phyloP scores from a whole-genome alignment of 2,113 vertebrate species.

The Salvelinus fontinalis region DNA sequence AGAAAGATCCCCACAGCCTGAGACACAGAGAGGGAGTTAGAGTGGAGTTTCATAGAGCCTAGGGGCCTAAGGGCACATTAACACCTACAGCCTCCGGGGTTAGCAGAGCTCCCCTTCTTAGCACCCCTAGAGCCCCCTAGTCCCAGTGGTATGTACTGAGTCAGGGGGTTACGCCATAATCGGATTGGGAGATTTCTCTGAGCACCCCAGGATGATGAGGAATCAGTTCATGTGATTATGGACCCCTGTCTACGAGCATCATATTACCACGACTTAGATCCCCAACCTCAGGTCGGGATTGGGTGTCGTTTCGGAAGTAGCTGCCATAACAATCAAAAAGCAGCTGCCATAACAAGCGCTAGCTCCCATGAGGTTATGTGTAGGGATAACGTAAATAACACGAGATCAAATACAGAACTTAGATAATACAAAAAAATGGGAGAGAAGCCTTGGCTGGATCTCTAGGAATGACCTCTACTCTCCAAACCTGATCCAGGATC shows the following conservation, averaged over 20 bases:
- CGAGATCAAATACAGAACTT: neutral
- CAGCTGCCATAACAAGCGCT: slow-evolving; percentile 17
- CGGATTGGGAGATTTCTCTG: slow-evolving; percentile 36
- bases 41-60: neutral
- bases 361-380: neutral
- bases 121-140: neutral
- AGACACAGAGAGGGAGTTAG: no score
- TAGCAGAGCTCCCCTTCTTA: neutral
- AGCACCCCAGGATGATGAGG: slow-evolving; percentile 31
- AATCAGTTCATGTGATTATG: slow-evolving; percentile 35
- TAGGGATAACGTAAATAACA: neutral
- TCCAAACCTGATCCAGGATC: neutral
- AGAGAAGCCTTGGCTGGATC: slow-evolving; percentile 15
- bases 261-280: slow-evolving; percentile 25
- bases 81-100: neutral
- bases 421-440: neutral
- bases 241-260: slow-evolving; percentile 3
- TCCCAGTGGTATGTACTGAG: neutral
- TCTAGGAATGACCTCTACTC: slow-evolving; percentile 35
- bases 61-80: neutral
- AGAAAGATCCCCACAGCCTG: no score
- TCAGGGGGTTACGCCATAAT: slow-evolving; percentile 36
- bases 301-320: slow-evolving; percentile 21
- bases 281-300: slow-evolving; percentile 24
- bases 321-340: slow-evolving; percentile 22